Percentiles rank a stretch among this genome's conserved stretches.
phyloP scores from a whole-genome alignment of 1,140 invertebrate species.

The honey bee (Apis mellifera) region DNA sequence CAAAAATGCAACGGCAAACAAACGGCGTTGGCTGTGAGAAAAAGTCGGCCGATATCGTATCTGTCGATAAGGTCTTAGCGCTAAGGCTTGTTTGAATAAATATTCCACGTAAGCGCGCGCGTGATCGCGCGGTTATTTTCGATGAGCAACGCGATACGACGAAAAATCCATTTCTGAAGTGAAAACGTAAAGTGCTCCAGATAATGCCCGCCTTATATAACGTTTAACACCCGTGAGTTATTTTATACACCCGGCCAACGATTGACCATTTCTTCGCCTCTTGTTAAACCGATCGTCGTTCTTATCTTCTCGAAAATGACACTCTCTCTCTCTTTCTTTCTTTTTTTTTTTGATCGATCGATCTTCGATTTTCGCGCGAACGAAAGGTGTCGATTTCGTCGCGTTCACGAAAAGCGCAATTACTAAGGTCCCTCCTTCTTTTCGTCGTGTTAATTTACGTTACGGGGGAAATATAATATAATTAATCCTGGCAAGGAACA shows the following conservation, averaged over 20 bases:
- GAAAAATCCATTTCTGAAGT: slow-evolving; percentile 39
- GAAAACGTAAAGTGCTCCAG: slow-evolving; percentile 41
- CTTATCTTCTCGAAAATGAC: not conserved
- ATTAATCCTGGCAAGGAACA: slow-evolving; percentile 46
- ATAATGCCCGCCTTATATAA: slow-evolving; percentile 36
- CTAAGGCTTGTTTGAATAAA: slow-evolving; percentile 64
- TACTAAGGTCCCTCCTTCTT: slow-evolving; percentile 14
- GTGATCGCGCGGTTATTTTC: slow-evolving; percentile 62
- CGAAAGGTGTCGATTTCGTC: not conserved
- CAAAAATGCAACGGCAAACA: slow-evolving; percentile 53
- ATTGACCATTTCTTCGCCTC: not conserved
- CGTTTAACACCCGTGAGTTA: not conserved
- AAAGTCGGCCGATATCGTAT: slow-evolving; percentile 61
- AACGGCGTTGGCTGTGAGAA: slow-evolving; percentile 14
- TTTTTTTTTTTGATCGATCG: too few relatives aligned
- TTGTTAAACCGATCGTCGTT: slow-evolving; percentile 1
- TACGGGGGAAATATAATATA: slow-evolving; percentile 37
- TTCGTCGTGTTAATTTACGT: slow-evolving; percentile 30
- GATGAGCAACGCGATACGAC: slow-evolving; percentile 47
- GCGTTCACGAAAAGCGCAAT: slow-evolving; percentile 14
- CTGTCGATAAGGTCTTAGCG: slow-evolving; percentile 62
- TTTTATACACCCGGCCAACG: not conserved
- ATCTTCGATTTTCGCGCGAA: not conserved
- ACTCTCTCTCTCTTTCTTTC: not conserved
- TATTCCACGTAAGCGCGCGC: slow-evolving; percentile 62